Conservation (phyloP, 2,888 invertebrate genomes). For the Hipparchia semele region DNA sequence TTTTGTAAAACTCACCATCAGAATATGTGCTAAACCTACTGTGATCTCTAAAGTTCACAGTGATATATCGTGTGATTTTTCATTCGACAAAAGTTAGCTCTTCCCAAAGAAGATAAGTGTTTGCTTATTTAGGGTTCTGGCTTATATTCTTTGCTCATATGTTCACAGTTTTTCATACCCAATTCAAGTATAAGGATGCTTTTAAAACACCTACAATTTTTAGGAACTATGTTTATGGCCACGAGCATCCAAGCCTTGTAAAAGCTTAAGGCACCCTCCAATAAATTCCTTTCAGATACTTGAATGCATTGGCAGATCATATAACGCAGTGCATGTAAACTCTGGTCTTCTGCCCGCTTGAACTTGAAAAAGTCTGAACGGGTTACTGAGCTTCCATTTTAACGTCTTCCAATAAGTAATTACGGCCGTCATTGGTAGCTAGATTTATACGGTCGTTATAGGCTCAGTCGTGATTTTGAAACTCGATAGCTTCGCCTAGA, state of each 20-base stretch:
- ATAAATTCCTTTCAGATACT: conserved; percentile 10
- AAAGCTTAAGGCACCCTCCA: neutral
- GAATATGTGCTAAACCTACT: no score
- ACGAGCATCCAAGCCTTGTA: neutral
- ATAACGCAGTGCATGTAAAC: neutral
- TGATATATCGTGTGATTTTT: no score
- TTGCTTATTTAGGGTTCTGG: neutral
- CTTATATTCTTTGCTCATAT: neutral
- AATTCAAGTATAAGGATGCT: no score
- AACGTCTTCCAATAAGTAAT: conserved; percentile 29
- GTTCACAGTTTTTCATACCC: no score
- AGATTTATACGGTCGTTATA: conserved; percentile 32
- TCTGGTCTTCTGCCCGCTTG: conserved; percentile 4
- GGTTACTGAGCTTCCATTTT: conserved; percentile 12
- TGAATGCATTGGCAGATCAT: conserved; percentile 6
- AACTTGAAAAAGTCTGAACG: conserved; percentile 3
- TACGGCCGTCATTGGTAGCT: conserved; percentile 27
- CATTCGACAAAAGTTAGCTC: no score
- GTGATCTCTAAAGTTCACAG: no score
- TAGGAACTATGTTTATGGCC: neutral
- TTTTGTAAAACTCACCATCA: no score
- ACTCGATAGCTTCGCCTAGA: conserved; percentile 34
- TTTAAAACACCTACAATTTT: no score
- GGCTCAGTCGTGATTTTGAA: conserved; percentile 37
- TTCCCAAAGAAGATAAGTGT: neutral